These are phyloP conservation scores for Lytechinus pictus DNA, from an alignment of 35 echinoderm and acorn worm species.

Conservation along the genomic window DNA sequence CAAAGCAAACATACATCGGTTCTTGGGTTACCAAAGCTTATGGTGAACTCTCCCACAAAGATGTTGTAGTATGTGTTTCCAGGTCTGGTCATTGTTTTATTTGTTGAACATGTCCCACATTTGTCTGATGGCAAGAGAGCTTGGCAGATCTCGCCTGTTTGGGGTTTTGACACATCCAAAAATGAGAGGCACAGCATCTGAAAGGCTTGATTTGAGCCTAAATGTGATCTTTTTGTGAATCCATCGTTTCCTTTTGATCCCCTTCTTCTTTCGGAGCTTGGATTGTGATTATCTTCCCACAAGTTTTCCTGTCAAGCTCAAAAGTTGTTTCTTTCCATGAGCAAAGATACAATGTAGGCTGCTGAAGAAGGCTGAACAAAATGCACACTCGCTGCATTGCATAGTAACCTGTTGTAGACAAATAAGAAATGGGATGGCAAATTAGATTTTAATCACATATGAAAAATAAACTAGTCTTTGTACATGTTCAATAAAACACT, in stretches of 20 bases:
- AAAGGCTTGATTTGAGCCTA: constrained; percentile 28
- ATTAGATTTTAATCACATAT: too few species aligned
- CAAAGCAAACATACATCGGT: constrained; percentile 62
- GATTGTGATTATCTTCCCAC: constrained; percentile 38
- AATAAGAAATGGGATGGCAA: too few species aligned
- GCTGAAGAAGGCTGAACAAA: constrained; percentile 30
- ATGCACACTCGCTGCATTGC: neutral
- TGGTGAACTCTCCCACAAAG: constrained; percentile 52
- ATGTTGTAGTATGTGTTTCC: constrained; percentile 58
- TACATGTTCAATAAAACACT: too few species aligned
- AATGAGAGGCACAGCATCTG: constrained; percentile 45
- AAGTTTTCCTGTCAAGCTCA: neutral
- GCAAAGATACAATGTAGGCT: neutral
- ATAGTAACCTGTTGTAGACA: too few species aligned
- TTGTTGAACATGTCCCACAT: constrained; percentile 54
- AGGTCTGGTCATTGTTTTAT: neutral
- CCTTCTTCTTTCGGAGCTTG: constrained; percentile 54
- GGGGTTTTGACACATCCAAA: constrained; percentile 58
- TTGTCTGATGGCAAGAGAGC: constrained; percentile 18
- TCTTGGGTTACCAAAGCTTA: constrained; percentile 59
- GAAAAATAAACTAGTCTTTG: too few species aligned
- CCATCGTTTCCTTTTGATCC: neutral
- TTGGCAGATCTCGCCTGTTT: constrained; percentile 34
- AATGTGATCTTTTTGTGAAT: constrained; percentile 26
- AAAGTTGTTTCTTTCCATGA: constrained; percentile 39